Evolutionary conservation across 1,140 invertebrate genomes (phyloP), one percentile per base, ranked within the genome.

Genomic region (Ceratina japonica): DNA sequence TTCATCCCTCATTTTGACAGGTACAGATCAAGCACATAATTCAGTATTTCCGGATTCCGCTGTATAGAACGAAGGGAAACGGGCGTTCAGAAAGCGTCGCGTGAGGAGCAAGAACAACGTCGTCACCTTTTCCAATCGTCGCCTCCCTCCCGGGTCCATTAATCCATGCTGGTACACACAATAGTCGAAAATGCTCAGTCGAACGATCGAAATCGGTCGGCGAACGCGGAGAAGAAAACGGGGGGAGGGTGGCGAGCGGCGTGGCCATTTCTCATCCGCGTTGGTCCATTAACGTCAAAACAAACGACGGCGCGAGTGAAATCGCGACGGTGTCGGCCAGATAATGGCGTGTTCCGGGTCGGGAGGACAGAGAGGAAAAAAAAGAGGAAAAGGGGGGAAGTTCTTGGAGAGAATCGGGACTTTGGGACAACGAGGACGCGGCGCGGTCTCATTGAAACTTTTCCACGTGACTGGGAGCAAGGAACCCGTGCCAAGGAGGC

Each of bases 261-360:
- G 24, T 37, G 52, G 8, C 31, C 54, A 65, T 59, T 59, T 22
- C 12, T 56, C 65, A 59, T 68, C 27, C n/a, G 24, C 0, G 15
- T 27, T 15, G 15, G 10, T 15, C 74, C 64, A 68, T 75, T 68
- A 75, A 59, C 52, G 63, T 75, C 74, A n/a, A 62, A 52, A 52
- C n/a, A 52, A 69, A 22, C 56, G 52, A 13, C 22, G 18, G 16
- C 16, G n/a, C 31, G 31, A 44, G 20, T 37, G 13, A 7, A 27
- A 15, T 59, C 24, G 22, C 13, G 3, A 18, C 13, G 3, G 15
- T 8, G 24, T 24, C 10, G 16, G 51, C 10, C 27, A 0, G 56
- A 79, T 80, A 69, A 76, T 71, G 63, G 51, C 65, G 59, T 58
- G 44, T 75, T 62, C 56, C 31, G 1, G n/a, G 4, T 44, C 37